phyloP scores from a whole-genome alignment of 2,888 invertebrate species.

The Parochlus steinenii region DNA sequence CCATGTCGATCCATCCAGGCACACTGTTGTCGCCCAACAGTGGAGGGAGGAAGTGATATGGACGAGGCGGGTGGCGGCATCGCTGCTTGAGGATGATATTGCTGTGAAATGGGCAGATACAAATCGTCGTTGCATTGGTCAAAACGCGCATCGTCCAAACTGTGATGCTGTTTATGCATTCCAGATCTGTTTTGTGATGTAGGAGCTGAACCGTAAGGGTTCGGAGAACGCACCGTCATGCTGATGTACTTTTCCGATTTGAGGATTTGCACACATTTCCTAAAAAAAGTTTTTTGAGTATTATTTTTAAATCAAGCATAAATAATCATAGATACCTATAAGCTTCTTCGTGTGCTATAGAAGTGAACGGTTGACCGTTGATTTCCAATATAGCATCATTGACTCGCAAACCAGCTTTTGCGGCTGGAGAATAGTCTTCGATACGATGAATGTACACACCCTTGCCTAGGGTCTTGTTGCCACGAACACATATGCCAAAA shows the following conservation, averaged over 20 bases:
- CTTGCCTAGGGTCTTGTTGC: conserved; percentile 8
- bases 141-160: conserved; percentile 11
- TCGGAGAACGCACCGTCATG: conserved; percentile 12
- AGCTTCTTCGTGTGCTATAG: conserved; percentile 9
- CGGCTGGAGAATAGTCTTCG: conserved; percentile 4
- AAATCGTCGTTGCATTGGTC: conserved; percentile 8
- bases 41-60: conserved; percentile 8
- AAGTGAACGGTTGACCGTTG: conserved; percentile 10
- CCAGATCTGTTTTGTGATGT: too few relatives aligned
- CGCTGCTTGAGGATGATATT: neutral
- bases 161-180: too few relatives aligned
- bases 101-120: conserved; percentile 4
- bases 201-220: too few relatives aligned
- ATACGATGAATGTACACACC: conserved; percentile 7
- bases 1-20: conserved; percentile 12
- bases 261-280: conserved; percentile 10
- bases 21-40: conserved; percentile 10
- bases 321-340: too few relatives aligned
- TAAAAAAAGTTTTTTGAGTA: too few relatives aligned
- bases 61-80: too few relatives aligned
- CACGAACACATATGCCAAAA: conserved; percentile 9
- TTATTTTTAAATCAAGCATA: too few relatives aligned
- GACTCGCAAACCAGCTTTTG: conserved; percentile 3
- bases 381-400: conserved; percentile 10
- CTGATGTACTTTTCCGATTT: conserved; percentile 8